Evolutionary conservation across 2,888 invertebrate genomes (phyloP), one percentile per base, ranked within the genome.

Genomic region (Tenthredo livida): DNA sequence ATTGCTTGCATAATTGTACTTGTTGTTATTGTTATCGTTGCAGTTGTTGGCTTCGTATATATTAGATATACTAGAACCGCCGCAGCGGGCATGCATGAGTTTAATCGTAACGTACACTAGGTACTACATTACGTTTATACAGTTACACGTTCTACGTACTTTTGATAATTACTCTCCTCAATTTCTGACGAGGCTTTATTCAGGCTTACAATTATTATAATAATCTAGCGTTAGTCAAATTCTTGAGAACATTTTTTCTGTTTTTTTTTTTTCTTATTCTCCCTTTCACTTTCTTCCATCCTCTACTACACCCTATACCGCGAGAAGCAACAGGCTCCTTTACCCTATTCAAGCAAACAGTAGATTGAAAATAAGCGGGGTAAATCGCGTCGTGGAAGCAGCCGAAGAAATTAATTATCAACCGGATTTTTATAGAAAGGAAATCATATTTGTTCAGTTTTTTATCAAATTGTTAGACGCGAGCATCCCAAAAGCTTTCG

Each of bases 1-100:
- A 80, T 80, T 80, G 80, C 61, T 80, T 47, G 61, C 43, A 37
- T 65, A 80, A 80, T 80, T 80, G 61, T 40, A 80, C 37, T 80
- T 80, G 80, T 61, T 80, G 80, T 65, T 61, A 54, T 77, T 77
- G 54, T 77, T 77, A 54, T 54, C 40, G 72, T 21, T 21, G 9
- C 43, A 43, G 72, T 73, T 73, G 72, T 73, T 73, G 72, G 72
- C 43, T n/a, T 9, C 21, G 12, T 10, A 33, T 33, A 40, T 72
- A 43, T 12, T 9, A 43, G 10, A 37, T 37, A 72, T 37, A 21
- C 21, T 9, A 43, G 10, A 15, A 47, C 15, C 15, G 1, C 15
- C 47, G 9, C 6, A 37, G 37, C 12, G n/a, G n/a, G 17, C 37
- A 29, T 70, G 70, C n/a, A 37, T 33, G 33, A 47, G 15, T 47